A percentile compares a stretch with the other conserved stretches of the same genome.
phyloP scores from a whole-genome alignment of 2,888 invertebrate genomes.

The Apodemia hepburni region DNA sequence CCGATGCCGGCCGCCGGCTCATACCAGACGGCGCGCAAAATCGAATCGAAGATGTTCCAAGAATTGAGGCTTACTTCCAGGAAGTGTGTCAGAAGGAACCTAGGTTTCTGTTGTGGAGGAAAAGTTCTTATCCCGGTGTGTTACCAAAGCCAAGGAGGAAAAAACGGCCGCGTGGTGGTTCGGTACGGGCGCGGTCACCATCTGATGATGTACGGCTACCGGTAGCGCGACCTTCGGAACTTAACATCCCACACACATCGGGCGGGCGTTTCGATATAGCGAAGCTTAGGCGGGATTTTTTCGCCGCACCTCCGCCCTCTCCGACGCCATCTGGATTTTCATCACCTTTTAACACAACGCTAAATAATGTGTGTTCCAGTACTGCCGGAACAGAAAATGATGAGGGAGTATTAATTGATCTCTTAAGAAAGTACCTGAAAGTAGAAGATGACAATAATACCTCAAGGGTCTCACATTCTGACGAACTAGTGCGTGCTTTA shows the following conservation, averaged over 20 bases:
- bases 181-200: conserved; percentile 83
- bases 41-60: conserved; percentile 87
- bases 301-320: conserved; percentile 68
- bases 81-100: conserved; percentile 89
- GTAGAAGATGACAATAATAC: conserved; percentile 77
- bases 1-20: conserved; percentile 92
- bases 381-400: conserved; percentile 57
- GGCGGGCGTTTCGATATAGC: conserved; percentile 85
- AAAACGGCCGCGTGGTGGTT: conserved; percentile 82
- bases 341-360: conserved; percentile 55
- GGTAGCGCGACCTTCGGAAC: conserved; percentile 68
- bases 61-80: conserved; percentile 91
- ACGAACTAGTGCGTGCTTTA: conserved; percentile 82
- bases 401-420: conserved; percentile 80
- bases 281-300: conserved; percentile 84
- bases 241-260: conserved; percentile 70
- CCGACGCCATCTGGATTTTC: conserved; percentile 45
- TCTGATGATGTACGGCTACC: conserved; percentile 80
- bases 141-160: conserved; percentile 79
- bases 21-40: conserved; percentile 90
- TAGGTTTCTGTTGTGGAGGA: conserved; percentile 89
- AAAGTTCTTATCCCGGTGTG: conserved; percentile 90
- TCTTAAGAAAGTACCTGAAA: conserved; percentile 84
- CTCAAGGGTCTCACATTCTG: conserved; percentile 72
- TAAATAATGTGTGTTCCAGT: conserved; percentile 53